phyloP scores from a whole-genome alignment of 2,888 invertebrate genomes.

The Merodon equestris region DNA sequence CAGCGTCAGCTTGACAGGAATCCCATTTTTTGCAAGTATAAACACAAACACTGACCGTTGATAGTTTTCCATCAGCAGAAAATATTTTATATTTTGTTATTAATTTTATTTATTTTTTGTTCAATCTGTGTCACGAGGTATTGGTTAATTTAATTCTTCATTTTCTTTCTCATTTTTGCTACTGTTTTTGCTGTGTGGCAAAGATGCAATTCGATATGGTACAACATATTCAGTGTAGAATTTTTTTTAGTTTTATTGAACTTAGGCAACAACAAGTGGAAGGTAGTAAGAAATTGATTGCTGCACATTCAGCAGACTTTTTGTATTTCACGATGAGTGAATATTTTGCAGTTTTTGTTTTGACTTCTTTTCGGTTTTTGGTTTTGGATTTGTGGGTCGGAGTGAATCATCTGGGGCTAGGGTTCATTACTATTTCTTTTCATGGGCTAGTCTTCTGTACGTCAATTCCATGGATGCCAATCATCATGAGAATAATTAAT shows the following conservation, averaged over 20 bases:
- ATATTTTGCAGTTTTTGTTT: not conserved
- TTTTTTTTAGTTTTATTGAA: conserved; percentile 23
- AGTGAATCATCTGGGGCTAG: no score
- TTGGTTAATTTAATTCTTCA: conserved; percentile 30
- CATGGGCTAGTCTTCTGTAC: no score
- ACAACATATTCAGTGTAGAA: not conserved
- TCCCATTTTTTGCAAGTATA: no score
- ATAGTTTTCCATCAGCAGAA: conserved; percentile 42
- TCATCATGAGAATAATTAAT: no score
- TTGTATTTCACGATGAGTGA: not conserved
- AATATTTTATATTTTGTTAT: no score
- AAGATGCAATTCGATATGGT: conserved; percentile 24
- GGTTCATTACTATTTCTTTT: no score
- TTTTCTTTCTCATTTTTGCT: not conserved
- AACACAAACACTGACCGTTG: conserved; percentile 23
- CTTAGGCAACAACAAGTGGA: not conserved
- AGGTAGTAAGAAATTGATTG: no score
- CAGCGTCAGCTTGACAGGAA: no score
- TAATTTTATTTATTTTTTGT: not conserved
- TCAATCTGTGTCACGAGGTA: conserved; percentile 27
- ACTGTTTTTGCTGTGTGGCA: conserved; percentile 8
- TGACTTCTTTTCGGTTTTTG: no score
- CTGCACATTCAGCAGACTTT: no score
- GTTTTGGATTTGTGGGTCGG: no score
- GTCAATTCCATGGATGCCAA: no score